A percentile compares a stretch with the other conserved stretches of the same genome.
These are phyloP conservation scores for Entomobrya multifasciata DNA, from an alignment of 2,888 invertebrate genomes.

Conservation along the genomic window DNA sequence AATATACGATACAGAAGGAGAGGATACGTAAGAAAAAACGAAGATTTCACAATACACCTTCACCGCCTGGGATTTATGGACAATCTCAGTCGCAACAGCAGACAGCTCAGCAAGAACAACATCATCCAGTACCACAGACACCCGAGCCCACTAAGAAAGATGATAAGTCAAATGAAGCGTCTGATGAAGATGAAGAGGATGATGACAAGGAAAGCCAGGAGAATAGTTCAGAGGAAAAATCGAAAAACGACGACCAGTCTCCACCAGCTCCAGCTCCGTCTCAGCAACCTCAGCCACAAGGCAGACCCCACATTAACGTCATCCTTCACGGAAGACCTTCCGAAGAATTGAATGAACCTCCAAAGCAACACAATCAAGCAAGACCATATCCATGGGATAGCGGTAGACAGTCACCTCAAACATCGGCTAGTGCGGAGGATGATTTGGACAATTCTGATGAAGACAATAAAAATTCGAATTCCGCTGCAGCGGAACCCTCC, in stretches of 20 bases:
- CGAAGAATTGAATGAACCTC: constrained; percentile 40
- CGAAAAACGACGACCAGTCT: constrained; percentile 8
- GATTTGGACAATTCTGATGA: constrained; percentile 56
- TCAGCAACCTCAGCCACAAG: neutral
- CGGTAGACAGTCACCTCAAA: neutral
- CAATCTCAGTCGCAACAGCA: neutral
- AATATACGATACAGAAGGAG: constrained; percentile 45
- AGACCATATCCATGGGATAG: neutral
- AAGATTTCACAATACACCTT: neutral
- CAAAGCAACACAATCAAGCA: neutral
- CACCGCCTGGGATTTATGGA: neutral
- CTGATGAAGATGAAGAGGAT: constrained; percentile 48
- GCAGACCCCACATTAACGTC: constrained; percentile 1
- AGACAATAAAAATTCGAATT: constrained; percentile 46
- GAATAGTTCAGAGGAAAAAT: constrained; percentile 67
- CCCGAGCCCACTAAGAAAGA: neutral
- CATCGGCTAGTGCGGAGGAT: constrained; percentile 28
- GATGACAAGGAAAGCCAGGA: constrained; percentile 66
- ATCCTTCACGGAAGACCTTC: constrained; percentile 55
- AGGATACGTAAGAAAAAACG: constrained; percentile 37
- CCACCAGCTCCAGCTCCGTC: constrained; percentile 1
- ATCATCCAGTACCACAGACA: no score
- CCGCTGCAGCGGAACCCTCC: constrained; percentile 5
- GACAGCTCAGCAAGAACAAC: neutral
- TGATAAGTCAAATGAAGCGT: constrained; percentile 41